Evolutionary conservation across 2,888 invertebrate species (phyloP), one percentile per base, ranked within the genome.

Genomic region (Ichneumoninae sp.): DNA sequence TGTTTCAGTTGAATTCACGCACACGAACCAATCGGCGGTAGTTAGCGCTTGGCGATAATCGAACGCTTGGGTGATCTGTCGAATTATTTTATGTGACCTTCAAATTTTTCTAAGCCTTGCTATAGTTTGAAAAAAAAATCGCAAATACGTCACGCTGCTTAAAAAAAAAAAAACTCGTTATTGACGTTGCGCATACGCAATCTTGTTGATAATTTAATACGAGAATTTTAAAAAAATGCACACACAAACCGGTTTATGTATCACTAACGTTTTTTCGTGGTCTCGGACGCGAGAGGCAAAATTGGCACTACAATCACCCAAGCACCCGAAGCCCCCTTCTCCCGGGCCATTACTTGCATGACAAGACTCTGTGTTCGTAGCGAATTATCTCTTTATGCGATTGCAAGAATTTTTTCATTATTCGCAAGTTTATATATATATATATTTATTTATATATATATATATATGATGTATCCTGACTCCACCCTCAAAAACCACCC

Each of bases 281-380:
- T 62, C 44, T 44, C 44, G 44, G 75, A 36, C 65, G 75, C 75
- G 52, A 16, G 62, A 33, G 13, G 60, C 26, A 26, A 66, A 52
- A 16, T 65, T 26, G 50, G 70, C 85, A 87, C 82, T 72, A 71
- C 75, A 81, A 86, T 93, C 93, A 93, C 93, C 93, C 93, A 93
- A 93, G 93, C 93, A 92, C 90, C 88, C 86, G 86, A 70, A 88
- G 85, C 89, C 90, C 90, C 90, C 91, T 92, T 93, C 92, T 93
- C 91, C 92, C 92, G 93, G 93, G 93, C 92, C 92, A 92, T 92
- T 86, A 93, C 92, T 92, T 93, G 93, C 93, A 93, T 93, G 93
- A 93, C 91, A 91, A 93, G 92, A 93, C 92, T 93, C 90, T 93
- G 92, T 93, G 90, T 91, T 93, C 91, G 93, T 93, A 93, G 93